Conservation (phyloP, 2,113 vertebrate species). For the Lepus timidus region DNA sequence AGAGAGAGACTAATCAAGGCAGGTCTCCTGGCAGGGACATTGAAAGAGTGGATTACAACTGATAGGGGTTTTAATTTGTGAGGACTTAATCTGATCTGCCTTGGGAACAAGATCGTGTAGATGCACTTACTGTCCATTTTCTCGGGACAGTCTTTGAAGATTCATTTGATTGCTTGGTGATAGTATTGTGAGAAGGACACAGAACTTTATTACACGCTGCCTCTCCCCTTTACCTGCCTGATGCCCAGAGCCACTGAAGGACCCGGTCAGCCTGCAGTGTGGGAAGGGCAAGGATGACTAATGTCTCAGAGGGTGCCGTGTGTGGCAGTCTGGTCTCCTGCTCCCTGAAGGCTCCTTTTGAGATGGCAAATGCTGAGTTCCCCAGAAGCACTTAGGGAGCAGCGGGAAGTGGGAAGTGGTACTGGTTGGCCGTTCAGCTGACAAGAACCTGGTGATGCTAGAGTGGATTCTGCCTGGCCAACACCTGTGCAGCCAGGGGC, state of each 20-base stretch:
- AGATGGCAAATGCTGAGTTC: neutral
- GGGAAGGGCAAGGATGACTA: neutral
- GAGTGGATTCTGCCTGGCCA: neutral
- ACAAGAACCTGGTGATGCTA: neutral
- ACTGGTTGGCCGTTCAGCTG: neutral
- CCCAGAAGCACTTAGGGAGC: neutral
- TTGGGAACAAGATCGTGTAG: slow-evolving; percentile 88
- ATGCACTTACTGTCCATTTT: slow-evolving; percentile 87
- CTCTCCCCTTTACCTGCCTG: slow-evolving; percentile 80
- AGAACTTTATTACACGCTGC: slow-evolving; percentile 86
- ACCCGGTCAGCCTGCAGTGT: slow-evolving; percentile 49
- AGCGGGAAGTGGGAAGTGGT: neutral
- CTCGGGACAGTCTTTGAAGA: slow-evolving; percentile 83
- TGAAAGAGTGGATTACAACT: slow-evolving; percentile 78
- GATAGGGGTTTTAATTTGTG: slow-evolving; percentile 90
- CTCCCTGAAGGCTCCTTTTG: neutral
- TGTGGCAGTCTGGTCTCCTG: neutral
- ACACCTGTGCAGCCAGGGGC: neutral
- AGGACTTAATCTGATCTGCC: slow-evolving; percentile 88
- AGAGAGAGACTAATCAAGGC: slow-evolving; percentile 85
- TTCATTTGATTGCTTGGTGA: slow-evolving; percentile 89
- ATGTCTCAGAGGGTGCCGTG: neutral
- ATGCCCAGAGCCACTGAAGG: slow-evolving; percentile 62
- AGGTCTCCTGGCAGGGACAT: slow-evolving; percentile 82
- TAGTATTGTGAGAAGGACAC: slow-evolving; percentile 86